A percentile compares a stretch with the other conserved stretches of the same genome.
These are phyloP conservation scores for Sebastes hopkinsi DNA, from an alignment of 2,797 vertebrate species.

Conservation along the genomic window DNA sequence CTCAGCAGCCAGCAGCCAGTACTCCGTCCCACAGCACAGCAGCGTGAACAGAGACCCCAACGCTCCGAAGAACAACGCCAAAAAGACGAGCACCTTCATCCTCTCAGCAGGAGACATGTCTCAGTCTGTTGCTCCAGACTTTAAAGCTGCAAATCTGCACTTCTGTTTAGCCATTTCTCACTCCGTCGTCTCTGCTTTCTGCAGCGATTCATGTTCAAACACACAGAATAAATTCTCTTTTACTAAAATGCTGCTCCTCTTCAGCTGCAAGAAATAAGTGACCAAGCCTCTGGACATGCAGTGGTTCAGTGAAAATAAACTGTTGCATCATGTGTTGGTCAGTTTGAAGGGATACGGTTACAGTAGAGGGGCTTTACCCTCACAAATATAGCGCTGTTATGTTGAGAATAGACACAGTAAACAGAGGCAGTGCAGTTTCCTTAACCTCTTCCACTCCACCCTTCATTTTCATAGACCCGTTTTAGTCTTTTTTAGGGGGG, in stretches of 20 bases:
- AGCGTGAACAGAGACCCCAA: constrained; percentile 84
- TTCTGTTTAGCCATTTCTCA: not conserved
- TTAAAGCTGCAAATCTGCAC: not conserved
- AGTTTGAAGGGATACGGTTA: constrained; percentile 39
- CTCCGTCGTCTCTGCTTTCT: not conserved
- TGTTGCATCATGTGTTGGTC: constrained; percentile 12
- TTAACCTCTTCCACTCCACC: too few relatives aligned
- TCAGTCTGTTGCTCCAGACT: not conserved
- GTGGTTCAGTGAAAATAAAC: constrained; percentile 37
- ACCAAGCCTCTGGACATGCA: not conserved
- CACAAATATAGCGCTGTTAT: constrained; percentile 23
- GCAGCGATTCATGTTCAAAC: not conserved
- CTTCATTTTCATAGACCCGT: too few relatives aligned
- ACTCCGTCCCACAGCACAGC: constrained; percentile 90
- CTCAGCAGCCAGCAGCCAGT: constrained; percentile 91
- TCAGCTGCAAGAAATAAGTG: not conserved
- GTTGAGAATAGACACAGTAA: not conserved
- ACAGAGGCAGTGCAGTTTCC: not conserved
- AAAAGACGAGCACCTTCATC: constrained; percentile 55
- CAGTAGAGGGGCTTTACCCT: not conserved
- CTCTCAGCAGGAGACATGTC: constrained; percentile 43
- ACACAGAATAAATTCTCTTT: rapidly evolving
- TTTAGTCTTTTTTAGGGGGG: too few relatives aligned
- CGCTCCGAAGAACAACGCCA: constrained; percentile 84
- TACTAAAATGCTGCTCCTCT: not conserved